These are phyloP conservation scores for Toxotes jaculatrix DNA, from an alignment of 2,113 vertebrate species.

Conservation along the genomic window DNA sequence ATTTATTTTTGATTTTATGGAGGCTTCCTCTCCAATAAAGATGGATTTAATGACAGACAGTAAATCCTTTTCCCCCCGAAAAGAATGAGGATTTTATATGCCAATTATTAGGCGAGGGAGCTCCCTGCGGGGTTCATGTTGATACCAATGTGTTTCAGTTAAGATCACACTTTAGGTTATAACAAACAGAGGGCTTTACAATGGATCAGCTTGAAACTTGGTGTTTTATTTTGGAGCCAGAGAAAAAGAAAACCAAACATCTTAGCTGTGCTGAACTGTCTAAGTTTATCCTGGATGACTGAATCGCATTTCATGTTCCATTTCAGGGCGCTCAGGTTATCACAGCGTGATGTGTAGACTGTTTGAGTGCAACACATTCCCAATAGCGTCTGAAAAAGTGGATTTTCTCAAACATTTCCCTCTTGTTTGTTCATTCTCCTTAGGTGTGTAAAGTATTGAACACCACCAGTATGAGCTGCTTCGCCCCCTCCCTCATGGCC, in stretches of 20 bases:
- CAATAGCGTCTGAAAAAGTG: not conserved
- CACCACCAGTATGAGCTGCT: slow-evolving; percentile 90
- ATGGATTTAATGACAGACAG: slow-evolving; percentile 61
- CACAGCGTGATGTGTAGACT: slow-evolving; percentile 2
- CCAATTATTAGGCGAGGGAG: slow-evolving; percentile 43
- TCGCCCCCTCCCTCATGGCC: slow-evolving; percentile 88
- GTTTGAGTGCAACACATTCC: slow-evolving; percentile 34
- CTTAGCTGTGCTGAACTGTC: not conserved
- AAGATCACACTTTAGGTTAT: slow-evolving; percentile 42
- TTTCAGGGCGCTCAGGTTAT: slow-evolving; percentile 27
- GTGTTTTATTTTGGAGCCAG: slow-evolving; percentile 23
- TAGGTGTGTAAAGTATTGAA: slow-evolving; percentile 95
- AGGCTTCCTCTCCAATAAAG: slow-evolving; percentile 54
- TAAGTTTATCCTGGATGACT: slow-evolving; percentile 29
- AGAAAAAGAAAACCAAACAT: slow-evolving; percentile 5
- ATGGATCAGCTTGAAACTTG: slow-evolving; percentile 1
- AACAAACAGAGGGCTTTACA: slow-evolving; percentile 26
- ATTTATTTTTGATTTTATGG: slow-evolving; percentile 62
- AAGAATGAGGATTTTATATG: slow-evolving; percentile 57
- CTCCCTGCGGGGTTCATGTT: slow-evolving; percentile 15
- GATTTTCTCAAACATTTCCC: not conserved
- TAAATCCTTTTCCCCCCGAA: slow-evolving; percentile 44
- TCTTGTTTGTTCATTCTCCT: not conserved
- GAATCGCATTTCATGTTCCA: slow-evolving; percentile 33
- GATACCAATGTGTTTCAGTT: slow-evolving; percentile 38